A percentile compares a stretch with the other conserved stretches of the same genome.
These are phyloP conservation scores for Prosapia bicincta DNA, from an alignment of 2,888 invertebrate species.

Conservation along the genomic window DNA sequence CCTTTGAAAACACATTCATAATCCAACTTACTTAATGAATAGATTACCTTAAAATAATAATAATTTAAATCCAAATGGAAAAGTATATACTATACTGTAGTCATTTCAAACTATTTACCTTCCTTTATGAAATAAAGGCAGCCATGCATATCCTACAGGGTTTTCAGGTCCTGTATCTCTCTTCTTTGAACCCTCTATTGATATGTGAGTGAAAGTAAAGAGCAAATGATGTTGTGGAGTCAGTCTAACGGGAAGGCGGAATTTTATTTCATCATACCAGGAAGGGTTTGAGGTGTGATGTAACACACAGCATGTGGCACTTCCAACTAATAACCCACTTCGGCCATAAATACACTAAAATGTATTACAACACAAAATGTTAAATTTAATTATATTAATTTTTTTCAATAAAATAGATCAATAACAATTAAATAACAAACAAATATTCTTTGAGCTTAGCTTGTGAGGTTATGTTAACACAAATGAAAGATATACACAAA, in stretches of 20 bases:
- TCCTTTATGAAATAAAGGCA: constrained; percentile 79
- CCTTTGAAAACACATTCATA: no score
- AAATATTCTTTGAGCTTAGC: no score
- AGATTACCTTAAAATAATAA: no score
- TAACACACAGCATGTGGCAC: constrained; percentile 69
- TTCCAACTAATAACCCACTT: constrained; percentile 50
- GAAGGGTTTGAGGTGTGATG: constrained; percentile 88
- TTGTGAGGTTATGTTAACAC: no score
- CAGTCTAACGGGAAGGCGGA: constrained; percentile 81
- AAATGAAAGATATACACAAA: no score
- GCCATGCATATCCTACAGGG: constrained; percentile 93
- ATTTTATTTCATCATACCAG: constrained; percentile 93
- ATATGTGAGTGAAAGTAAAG: constrained; percentile 94
- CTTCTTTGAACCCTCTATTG: constrained; percentile 79
- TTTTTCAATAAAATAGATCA: no score
- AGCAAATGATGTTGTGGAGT: constrained; percentile 85
- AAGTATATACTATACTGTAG: no score
- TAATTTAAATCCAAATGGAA: no score
- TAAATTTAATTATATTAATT: neutral
- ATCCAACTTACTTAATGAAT: no score
- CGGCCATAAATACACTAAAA: constrained; percentile 69
- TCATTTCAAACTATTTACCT: constrained; percentile 45
- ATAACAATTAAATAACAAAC: no score
- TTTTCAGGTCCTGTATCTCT: constrained; percentile 75
- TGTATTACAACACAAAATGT: neutral